Conservation (phyloP, 1,140 invertebrate species). For the Bombus ignitus region DNA sequence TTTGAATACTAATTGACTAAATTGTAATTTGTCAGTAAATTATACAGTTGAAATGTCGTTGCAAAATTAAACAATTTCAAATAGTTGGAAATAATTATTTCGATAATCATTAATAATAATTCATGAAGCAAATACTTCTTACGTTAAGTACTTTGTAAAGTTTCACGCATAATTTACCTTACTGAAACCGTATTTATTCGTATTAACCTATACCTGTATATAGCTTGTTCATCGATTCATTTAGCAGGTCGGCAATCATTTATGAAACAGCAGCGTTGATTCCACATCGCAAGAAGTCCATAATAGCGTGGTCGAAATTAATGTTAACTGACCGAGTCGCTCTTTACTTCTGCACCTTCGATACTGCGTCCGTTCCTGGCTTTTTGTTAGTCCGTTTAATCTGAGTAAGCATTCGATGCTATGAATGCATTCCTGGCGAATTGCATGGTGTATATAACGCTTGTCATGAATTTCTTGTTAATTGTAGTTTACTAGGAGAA, state of each 20-base stretch:
- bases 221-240: background rate
- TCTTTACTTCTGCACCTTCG: conserved; percentile 43
- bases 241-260: background rate
- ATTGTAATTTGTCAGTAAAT: too few species aligned
- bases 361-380: conserved; percentile 36
- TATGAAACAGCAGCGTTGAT: conserved; percentile 17
- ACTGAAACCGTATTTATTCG: background rate
- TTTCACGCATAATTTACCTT: background rate
- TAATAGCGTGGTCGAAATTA: conserved; percentile 57
- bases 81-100: background rate
- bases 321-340: conserved; percentile 48
- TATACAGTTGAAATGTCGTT: too few species aligned
- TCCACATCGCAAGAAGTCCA: conserved; percentile 33
- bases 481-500: background rate
- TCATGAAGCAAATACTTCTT: background rate
- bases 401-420: conserved; percentile 51
- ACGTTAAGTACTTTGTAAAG: background rate
- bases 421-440: conserved; percentile 20
- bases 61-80: background rate
- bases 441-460: conserved; percentile 46
- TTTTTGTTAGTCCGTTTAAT: conserved; percentile 63
- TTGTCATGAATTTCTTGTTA: conserved; percentile 59
- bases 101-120: background rate
- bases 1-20: too few species aligned
- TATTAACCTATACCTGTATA: background rate